A percentile compares a stretch with the other conserved stretches of the same genome.
These are phyloP conservation scores for Rhynchopsitta pachyrhyncha DNA, from an alignment of 2,113 vertebrate species.

Conservation along the genomic window DNA sequence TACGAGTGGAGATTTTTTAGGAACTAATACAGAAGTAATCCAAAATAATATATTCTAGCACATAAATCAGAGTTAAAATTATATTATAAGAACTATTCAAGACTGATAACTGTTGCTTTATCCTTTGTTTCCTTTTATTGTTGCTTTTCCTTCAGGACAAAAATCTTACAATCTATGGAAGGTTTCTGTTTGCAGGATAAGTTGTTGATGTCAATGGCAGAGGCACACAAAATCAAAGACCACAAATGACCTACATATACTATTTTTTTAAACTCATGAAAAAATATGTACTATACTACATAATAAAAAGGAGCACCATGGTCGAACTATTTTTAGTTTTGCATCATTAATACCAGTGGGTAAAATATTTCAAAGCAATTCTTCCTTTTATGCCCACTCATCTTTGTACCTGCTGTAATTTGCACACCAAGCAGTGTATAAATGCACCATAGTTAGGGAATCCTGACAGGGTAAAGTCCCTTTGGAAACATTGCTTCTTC, in stretches of 20 bases:
- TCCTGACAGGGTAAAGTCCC: neutral
- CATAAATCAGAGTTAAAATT: neutral
- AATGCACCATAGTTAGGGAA: neutral
- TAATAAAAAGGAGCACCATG: neutral
- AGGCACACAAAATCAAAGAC: neutral
- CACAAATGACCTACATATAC: neutral
- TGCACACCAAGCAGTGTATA: neutral
- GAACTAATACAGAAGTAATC: neutral
- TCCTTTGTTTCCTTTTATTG: neutral
- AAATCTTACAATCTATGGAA: neutral
- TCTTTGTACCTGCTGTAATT: neutral
- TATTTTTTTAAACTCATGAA: neutral
- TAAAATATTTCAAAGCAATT: neutral
- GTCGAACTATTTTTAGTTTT: neutral
- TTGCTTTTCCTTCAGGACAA: neutral
- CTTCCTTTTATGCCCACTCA: neutral
- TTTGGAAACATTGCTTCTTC: neutral
- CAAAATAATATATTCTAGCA: neutral
- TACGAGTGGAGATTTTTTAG: neutral
- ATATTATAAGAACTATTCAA: neutral
- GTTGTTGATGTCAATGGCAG: neutral
- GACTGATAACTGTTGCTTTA: neutral
- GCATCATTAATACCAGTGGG: neutral
- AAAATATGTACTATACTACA: neutral
- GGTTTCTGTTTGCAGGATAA: neutral